Evolutionary conservation across 2,888 invertebrate genomes (phyloP).

Genomic region (Caenorhabditis drosophilae): DNA sequence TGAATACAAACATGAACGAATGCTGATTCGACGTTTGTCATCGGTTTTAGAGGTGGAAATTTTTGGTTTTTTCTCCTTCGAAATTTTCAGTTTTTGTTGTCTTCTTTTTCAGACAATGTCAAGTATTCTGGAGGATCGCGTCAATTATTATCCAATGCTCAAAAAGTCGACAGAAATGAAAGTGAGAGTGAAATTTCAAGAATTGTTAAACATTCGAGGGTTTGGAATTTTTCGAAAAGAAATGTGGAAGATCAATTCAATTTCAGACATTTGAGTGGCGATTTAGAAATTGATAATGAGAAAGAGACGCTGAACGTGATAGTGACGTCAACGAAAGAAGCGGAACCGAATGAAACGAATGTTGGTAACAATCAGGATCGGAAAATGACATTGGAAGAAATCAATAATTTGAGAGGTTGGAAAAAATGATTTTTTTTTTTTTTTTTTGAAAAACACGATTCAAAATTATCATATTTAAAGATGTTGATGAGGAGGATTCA

Average conservation of each 20-base stretch:
- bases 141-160: slow-evolving; percentile 30
- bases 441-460: not conserved
- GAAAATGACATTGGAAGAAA: too few species aligned
- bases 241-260: not conserved
- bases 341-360: slow-evolving; percentile 2
- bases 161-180: slow-evolving; percentile 39
- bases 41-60: slow-evolving; percentile 1
- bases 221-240: slow-evolving; percentile 10
- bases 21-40: not conserved
- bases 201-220: slow-evolving; percentile 36
- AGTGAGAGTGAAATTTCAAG: slow-evolving; percentile 39
- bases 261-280: slow-evolving; percentile 31
- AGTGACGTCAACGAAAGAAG: slow-evolving; percentile 24
- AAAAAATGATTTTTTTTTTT: not conserved
- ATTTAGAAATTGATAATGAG: slow-evolving; percentile 27
- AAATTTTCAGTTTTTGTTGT: too few species aligned
- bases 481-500: slow-evolving; percentile 6
- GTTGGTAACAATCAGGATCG: not conserved
- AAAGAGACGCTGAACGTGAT: slow-evolving; percentile 26
- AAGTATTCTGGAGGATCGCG: slow-evolving; percentile 9
- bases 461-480: not conserved
- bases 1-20: slow-evolving; percentile 1
- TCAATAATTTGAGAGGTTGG: too few species aligned
- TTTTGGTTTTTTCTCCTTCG: not conserved
- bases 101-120: slow-evolving; percentile 7